These are phyloP conservation scores for Rhincodon typus DNA, from an alignment of 2,797 vertebrate genomes.

Conservation along the genomic window DNA sequence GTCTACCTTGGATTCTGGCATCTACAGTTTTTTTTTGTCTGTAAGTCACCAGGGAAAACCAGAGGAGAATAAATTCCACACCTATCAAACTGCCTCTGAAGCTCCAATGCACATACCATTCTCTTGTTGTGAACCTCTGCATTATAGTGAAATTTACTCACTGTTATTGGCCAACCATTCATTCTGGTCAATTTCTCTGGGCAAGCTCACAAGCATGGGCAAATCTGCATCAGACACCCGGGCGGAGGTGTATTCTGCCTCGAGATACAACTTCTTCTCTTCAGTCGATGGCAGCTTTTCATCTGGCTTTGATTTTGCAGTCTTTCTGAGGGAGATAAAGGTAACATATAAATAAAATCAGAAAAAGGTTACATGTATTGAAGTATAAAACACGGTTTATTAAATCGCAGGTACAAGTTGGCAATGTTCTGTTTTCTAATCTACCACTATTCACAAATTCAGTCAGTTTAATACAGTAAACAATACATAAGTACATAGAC, in stretches of 20 bases:
- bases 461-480: neutral
- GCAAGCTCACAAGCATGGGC: conserved; percentile 42
- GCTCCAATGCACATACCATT: neutral
- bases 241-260: conserved; percentile 39
- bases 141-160: conserved; percentile 28
- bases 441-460: neutral
- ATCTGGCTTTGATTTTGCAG: conserved; percentile 33
- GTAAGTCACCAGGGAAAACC: neutral
- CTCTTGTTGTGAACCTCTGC: neutral
- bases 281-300: conserved; percentile 9
- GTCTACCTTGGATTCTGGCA: no score
- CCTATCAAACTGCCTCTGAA: neutral
- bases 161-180: conserved; percentile 45
- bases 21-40: no score
- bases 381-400: neutral
- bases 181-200: conserved; percentile 43
- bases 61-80: neutral
- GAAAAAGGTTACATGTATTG: neutral
- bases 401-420: neutral
- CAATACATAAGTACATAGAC: neutral
- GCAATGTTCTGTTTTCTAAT: neutral
- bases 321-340: conserved; percentile 22
- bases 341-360: neutral
- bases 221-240: conserved; percentile 42
- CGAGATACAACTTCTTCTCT: conserved; percentile 41